Evolutionary conservation across 2,113 vertebrate genomes (phyloP).

Genomic region (Aspidoscelis tigris): DNA sequence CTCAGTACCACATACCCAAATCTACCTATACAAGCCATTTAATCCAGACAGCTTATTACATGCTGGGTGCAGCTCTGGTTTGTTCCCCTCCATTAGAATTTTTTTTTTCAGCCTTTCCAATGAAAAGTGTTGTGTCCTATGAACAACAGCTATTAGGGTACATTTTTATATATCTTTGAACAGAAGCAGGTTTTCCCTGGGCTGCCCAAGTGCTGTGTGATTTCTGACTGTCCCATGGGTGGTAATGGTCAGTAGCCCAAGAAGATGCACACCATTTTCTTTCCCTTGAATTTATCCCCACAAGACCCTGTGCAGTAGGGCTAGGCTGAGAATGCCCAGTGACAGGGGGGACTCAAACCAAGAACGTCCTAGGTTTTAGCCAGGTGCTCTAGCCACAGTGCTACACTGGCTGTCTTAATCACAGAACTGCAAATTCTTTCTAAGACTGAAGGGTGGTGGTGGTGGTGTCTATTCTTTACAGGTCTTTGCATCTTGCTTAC

Average conservation of each 20-base stretch:
- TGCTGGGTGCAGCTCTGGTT: background rate
- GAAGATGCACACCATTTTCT: too few species aligned
- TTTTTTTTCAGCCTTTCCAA: background rate
- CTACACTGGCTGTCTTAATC: background rate
- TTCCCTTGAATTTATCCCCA: too few species aligned
- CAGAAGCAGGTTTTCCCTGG: background rate
- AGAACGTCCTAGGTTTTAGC: too few species aligned
- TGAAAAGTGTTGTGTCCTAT: background rate
- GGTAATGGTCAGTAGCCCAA: too few species aligned
- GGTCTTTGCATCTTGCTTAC: background rate
- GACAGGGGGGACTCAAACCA: too few species aligned
- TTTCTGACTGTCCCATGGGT: background rate
- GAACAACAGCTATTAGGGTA: background rate
- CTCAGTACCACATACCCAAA: too few species aligned
- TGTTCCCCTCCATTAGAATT: background rate
- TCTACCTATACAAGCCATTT: background rate
- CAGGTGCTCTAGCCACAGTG: too few species aligned
- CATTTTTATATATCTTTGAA: background rate
- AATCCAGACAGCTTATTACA: background rate
- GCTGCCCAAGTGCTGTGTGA: background rate
- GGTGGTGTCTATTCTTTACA: background rate
- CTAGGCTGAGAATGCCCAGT: too few species aligned
- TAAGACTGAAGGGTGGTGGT: too few species aligned
- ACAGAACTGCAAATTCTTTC: background rate
- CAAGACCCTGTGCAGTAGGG: too few species aligned